phyloP scores from a whole-genome alignment of 2,888 invertebrate genomes.

The Chelonus formosanus region DNA sequence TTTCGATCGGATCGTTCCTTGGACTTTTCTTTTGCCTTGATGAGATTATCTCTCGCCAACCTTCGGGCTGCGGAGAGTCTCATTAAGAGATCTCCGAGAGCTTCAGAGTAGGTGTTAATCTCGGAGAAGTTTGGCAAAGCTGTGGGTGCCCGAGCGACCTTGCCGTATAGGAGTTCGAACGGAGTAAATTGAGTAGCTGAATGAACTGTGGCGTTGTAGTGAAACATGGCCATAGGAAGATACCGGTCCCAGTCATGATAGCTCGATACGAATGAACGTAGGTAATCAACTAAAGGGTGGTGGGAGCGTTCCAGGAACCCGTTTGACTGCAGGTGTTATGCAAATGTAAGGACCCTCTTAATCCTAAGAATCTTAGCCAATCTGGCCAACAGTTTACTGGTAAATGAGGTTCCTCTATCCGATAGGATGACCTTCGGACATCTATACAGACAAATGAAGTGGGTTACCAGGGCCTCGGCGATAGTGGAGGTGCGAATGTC shows the following conservation, averaged over 20 bases:
- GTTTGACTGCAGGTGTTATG: slow-evolving; percentile 17
- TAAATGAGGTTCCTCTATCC: slow-evolving; percentile 20
- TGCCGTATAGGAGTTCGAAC: slow-evolving; percentile 19
- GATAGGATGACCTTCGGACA: slow-evolving; percentile 22
- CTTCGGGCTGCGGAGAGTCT: neutral
- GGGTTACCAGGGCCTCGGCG: slow-evolving; percentile 19
- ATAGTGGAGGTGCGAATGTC: slow-evolving; percentile 17
- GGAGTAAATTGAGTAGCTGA: slow-evolving; percentile 27
- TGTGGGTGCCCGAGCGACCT: slow-evolving; percentile 8
- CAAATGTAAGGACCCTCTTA: neutral
- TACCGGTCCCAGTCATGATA: slow-evolving; percentile 1
- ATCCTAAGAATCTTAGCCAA: neutral
- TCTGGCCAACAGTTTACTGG: slow-evolving; percentile 18
- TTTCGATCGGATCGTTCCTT: slow-evolving; percentile 19
- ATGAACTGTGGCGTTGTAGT: slow-evolving; percentile 16
- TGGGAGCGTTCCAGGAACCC: slow-evolving; percentile 28
- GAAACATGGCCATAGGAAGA: slow-evolving; percentile 19
- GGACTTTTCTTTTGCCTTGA: neutral
- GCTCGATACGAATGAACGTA: neutral
- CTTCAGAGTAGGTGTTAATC: neutral
- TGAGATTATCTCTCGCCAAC: neutral
- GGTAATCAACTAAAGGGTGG: slow-evolving; percentile 18
- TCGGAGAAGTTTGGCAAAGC: neutral
- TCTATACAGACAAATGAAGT: slow-evolving; percentile 20
- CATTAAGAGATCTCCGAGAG: neutral